Percentiles rank a stretch among this genome's conserved stretches.
phyloP scores from a whole-genome alignment of 2,113 vertebrate species.

The human (Homo sapiens) region DNA sequence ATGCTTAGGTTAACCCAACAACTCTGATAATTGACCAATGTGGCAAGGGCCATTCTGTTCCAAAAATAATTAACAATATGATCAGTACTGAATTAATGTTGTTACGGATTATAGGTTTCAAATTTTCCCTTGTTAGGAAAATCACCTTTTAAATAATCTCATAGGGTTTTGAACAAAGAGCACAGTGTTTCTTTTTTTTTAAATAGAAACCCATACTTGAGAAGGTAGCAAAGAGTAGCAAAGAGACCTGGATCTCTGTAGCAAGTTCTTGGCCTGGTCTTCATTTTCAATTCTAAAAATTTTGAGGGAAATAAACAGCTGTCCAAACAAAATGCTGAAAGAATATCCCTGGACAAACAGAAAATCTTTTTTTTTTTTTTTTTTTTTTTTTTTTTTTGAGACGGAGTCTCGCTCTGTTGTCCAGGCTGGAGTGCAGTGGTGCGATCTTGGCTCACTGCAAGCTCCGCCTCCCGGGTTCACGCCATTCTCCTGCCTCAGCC shows the following conservation, averaged over 20 bases:
- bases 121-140: constrained; percentile 50
- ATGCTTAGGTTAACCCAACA: constrained; percentile 58
- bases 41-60: constrained; percentile 44
- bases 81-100: constrained; percentile 51
- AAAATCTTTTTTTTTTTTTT: not conserved
- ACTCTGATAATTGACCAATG: constrained; percentile 56
- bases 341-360: not conserved
- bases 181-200: not conserved
- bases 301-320: constrained; percentile 66
- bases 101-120: constrained; percentile 14
- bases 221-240: constrained; percentile 10
- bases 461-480: too few relatives aligned
- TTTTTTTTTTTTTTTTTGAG: too few relatives aligned
- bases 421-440: too few relatives aligned
- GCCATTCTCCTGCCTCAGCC: too few relatives aligned
- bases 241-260: constrained; percentile 43
- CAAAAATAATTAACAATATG: constrained; percentile 46
- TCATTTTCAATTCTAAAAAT: constrained; percentile 44
- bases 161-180: constrained; percentile 43
- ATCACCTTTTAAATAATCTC: constrained; percentile 42
- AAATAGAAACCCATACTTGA: constrained; percentile 21
- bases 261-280: constrained; percentile 43
- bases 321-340: constrained; percentile 58
- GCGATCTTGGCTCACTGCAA: too few relatives aligned
- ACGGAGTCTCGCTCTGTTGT: too few relatives aligned